Percentiles rank a stretch among this genome's conserved stretches.
These are phyloP conservation scores for Campoletis sonorensis DNA, from an alignment of 1,140 invertebrate genomes.

Conservation along the genomic window DNA sequence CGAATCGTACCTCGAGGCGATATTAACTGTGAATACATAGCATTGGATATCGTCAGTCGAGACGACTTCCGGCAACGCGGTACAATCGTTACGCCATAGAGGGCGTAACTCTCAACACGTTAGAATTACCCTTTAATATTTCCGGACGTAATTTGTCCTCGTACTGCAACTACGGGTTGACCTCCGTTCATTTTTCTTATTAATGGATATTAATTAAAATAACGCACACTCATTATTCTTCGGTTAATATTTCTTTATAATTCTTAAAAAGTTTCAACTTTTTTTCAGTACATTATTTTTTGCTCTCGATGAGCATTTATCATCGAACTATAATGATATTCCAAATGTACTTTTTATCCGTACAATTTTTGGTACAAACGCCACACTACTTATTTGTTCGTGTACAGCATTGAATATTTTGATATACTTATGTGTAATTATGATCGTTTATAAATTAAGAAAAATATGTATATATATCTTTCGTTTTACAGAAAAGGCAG, in stretches of 20 bases:
- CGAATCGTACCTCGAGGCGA: neutral
- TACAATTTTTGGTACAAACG: neutral
- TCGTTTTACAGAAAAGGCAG: neutral
- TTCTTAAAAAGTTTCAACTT: too few species aligned
- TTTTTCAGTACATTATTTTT: too few species aligned
- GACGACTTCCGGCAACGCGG: neutral
- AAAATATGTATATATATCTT: neutral
- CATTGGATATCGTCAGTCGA: constrained; percentile 1
- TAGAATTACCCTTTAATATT: too few species aligned
- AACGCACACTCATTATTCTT: too few species aligned
- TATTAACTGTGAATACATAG: neutral
- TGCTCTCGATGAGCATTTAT: too few species aligned
- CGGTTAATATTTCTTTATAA: too few species aligned
- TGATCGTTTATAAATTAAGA: neutral
- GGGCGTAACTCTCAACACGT: neutral
- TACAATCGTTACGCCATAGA: neutral
- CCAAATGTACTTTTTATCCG: too few species aligned
- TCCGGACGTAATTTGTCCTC: neutral
- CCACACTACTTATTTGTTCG: neutral
- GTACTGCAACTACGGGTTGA: neutral
- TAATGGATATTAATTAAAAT: too few species aligned
- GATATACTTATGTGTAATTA: too few species aligned
- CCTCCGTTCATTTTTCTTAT: too few species aligned
- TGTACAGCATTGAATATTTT: neutral
- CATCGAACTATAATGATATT: too few species aligned